A percentile compares a stretch with the other conserved stretches of the same genome.
phyloP scores from a whole-genome alignment of 2,888 invertebrate genomes.

The Dasysyrphus albostriatus region DNA sequence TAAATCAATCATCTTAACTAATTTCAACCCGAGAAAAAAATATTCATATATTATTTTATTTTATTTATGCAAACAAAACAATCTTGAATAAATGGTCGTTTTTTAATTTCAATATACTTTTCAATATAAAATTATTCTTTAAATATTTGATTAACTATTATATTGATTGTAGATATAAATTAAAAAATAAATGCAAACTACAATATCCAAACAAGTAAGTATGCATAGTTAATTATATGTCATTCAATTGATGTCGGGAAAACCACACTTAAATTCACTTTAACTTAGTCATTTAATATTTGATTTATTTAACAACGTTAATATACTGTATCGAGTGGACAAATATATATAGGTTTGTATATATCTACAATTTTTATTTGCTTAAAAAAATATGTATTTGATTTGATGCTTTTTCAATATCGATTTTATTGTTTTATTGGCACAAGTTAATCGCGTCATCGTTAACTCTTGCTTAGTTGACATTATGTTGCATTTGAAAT shows the following conservation, averaged over 20 bases:
- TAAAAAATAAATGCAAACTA: not conserved
- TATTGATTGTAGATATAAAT: not conserved
- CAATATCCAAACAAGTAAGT: conserved; percentile 1
- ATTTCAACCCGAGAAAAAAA: no score
- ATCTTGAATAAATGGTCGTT: no score
- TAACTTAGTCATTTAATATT: conserved; percentile 4
- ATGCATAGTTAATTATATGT: conserved; percentile 3
- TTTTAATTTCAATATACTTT: no score
- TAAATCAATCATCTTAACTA: no score
- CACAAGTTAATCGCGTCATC: not conserved
- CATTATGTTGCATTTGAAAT: conserved; percentile 1
- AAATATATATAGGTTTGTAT: not conserved
- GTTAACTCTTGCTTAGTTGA: not conserved
- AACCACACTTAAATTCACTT: conserved; percentile 8
- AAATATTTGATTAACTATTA: not conserved
- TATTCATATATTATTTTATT: no score
- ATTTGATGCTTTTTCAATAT: not conserved
- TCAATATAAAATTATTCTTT: not conserved
- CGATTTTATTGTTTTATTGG: conserved; percentile 15
- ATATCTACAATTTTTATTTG: not conserved
- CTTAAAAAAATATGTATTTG: not conserved
- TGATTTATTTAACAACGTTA: not conserved
- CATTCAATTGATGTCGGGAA: conserved; percentile 12
- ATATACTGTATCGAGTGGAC: not conserved
- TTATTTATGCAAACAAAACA: no score